Evolutionary conservation across 2,797 vertebrate species (phyloP).

Genomic region (Apodemus agrarius): DNA sequence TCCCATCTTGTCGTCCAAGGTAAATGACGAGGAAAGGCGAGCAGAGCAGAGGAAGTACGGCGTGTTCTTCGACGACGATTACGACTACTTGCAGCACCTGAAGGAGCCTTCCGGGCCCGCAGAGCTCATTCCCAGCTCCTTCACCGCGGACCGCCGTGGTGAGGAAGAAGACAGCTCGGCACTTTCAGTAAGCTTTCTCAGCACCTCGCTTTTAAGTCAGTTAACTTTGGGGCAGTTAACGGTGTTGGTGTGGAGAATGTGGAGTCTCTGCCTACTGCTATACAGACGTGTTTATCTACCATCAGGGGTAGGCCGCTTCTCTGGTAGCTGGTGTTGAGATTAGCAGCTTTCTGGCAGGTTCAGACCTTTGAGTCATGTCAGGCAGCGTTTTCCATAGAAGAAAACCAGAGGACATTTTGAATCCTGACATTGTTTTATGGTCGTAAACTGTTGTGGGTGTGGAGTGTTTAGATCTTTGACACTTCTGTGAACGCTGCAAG

Average conservation of each 20-base stretch:
- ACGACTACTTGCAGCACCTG: conserved; percentile 98
- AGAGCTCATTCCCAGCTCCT: conserved; percentile 90
- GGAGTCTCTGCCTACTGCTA: neutral
- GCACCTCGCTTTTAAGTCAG: neutral
- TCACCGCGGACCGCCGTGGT: conserved; percentile 59
- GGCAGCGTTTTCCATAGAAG: neutral
- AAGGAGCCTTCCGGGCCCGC: conserved; percentile 88
- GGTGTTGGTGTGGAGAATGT: neutral
- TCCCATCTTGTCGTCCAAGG: conserved; percentile 72
- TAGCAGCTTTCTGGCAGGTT: neutral
- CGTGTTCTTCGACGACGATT: conserved; percentile 97
- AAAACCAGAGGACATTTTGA: neutral
- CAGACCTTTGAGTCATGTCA: neutral
- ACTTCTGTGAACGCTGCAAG: neutral
- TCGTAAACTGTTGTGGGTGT: neutral
- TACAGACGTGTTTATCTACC: no score
- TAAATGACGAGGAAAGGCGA: conserved; percentile 89
- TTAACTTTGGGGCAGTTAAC: neutral
- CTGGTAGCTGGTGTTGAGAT: neutral
- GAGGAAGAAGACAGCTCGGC: conserved; percentile 79
- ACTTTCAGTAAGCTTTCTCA: conserved; percentile 87
- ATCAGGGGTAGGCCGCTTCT: neutral
- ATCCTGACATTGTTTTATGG: neutral
- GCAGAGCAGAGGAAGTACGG: conserved; percentile 95
- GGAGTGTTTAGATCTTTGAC: neutral